Evolutionary conservation across 64 coral and sea anemone species (phyloP).

Genomic region (Stichodactyla mertensii): DNA sequence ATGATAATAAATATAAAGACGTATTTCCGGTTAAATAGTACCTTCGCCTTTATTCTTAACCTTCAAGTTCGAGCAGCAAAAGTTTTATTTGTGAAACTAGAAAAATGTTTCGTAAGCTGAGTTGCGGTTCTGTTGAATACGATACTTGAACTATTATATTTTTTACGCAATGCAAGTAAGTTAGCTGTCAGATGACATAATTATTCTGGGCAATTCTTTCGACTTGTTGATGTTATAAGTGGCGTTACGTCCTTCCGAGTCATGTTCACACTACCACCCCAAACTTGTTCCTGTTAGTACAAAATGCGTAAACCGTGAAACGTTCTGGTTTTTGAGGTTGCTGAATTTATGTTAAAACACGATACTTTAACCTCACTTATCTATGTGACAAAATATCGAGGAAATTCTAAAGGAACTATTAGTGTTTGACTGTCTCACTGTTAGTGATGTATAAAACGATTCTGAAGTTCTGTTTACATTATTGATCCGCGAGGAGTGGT

Average conservation of each 20-base stretch:
- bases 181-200: not conserved
- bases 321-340: not conserved
- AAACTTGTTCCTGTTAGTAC: not conserved
- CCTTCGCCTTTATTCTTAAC: not conserved
- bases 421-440: too few species aligned
- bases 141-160: not conserved
- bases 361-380: not conserved
- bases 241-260: slow-evolving; percentile 9
- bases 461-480: not conserved
- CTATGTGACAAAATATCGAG: too few species aligned
- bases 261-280: not conserved
- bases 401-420: too few species aligned
- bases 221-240: not conserved
- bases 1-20: not conserved
- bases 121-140: not conserved
- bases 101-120: not conserved
- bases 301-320: not conserved
- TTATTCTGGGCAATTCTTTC: not conserved
- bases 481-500: not conserved
- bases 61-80: not conserved
- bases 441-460: not conserved
- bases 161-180: not conserved
- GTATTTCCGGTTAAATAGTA: not conserved
- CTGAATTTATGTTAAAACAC: not conserved
- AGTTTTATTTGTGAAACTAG: not conserved